phyloP scores from a whole-genome alignment of 2,888 invertebrate genomes.

The Meloe dianella region DNA sequence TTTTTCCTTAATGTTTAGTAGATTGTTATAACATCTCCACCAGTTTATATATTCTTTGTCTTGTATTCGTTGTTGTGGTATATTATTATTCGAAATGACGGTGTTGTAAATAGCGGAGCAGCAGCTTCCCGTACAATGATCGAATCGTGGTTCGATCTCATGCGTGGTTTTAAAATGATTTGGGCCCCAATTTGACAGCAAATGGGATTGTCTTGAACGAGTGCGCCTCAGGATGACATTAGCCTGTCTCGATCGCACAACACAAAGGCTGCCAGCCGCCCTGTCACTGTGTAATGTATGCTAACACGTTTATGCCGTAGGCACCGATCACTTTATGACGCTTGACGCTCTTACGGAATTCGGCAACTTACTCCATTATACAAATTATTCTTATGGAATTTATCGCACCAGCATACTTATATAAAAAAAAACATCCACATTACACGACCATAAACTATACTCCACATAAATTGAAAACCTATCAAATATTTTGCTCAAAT shows the following conservation, averaged over 20 bases:
- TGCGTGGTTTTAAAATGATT: conserved; percentile 55
- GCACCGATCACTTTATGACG: conserved; percentile 57
- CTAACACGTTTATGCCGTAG: conserved; percentile 58
- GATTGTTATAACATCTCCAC: neutral
- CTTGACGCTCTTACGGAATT: conserved; percentile 49
- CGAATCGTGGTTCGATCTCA: conserved; percentile 46
- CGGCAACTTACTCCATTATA: conserved; percentile 46
- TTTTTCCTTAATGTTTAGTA: neutral
- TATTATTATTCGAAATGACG: conserved; percentile 42
- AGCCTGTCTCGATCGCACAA: conserved; percentile 57
- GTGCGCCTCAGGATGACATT: conserved; percentile 59
- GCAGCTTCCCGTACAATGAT: conserved; percentile 41
- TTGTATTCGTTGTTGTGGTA: conserved; percentile 34
- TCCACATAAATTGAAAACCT: conserved; percentile 1
- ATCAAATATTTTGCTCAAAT: neutral
- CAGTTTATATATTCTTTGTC: conserved; percentile 22
- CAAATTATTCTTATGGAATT: conserved; percentile 42
- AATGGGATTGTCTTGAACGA: conserved; percentile 59
- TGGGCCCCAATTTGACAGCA: conserved; percentile 58
- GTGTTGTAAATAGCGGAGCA: conserved; percentile 44
- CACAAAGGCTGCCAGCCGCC: conserved; percentile 57
- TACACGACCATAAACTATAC: neutral
- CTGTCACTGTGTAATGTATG: conserved; percentile 60
- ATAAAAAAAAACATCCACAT: conserved; percentile 7
- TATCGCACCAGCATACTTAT: conserved; percentile 14